phyloP scores from a whole-genome alignment of 2,888 invertebrate genomes.

The Neuroscelio doddi region DNA sequence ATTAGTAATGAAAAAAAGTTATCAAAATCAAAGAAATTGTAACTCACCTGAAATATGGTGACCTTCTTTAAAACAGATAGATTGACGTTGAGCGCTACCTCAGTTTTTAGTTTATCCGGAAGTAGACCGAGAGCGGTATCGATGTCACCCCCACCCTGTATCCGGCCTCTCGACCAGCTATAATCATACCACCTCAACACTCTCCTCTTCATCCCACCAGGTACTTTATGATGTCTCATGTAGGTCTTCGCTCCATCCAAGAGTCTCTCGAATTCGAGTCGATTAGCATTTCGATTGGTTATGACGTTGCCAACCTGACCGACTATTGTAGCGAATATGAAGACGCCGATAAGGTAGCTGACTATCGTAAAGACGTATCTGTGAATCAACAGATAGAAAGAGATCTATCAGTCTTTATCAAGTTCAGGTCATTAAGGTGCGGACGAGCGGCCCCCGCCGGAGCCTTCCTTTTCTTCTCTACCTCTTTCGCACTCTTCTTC shows the following conservation, averaged over 20 bases:
- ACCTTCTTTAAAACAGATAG: constrained; percentile 96
- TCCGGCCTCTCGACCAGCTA: constrained; percentile 96
- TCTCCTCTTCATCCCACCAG: constrained; percentile 95
- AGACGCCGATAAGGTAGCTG: constrained; percentile 97
- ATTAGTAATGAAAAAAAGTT: too few species aligned
- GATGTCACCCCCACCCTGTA: constrained; percentile 96
- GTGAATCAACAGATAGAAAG: constrained; percentile 55
- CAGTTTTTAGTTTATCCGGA: constrained; percentile 97
- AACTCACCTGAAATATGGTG: constrained; percentile 82
- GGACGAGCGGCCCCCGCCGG: constrained; percentile 71
- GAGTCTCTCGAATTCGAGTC: constrained; percentile 94
- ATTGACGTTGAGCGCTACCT: constrained; percentile 95
- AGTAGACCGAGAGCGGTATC: constrained; percentile 93
- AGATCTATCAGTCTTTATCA: constrained; percentile 58
- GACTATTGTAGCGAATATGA: constrained; percentile 97
- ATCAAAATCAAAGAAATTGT: too few species aligned
- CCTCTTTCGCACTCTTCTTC: constrained; percentile 16
- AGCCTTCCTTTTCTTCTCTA: constrained; percentile 66
- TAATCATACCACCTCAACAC: constrained; percentile 98
- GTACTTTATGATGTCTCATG: constrained; percentile 97
- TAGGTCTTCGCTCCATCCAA: constrained; percentile 97
- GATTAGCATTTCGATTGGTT: constrained; percentile 96
- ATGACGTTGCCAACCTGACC: constrained; percentile 99
- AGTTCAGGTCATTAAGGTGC: constrained; percentile 52
- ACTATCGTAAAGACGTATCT: constrained; percentile 98